Conservation (phyloP, 2,797 vertebrate species). For the Sebastes variabilis region DNA sequence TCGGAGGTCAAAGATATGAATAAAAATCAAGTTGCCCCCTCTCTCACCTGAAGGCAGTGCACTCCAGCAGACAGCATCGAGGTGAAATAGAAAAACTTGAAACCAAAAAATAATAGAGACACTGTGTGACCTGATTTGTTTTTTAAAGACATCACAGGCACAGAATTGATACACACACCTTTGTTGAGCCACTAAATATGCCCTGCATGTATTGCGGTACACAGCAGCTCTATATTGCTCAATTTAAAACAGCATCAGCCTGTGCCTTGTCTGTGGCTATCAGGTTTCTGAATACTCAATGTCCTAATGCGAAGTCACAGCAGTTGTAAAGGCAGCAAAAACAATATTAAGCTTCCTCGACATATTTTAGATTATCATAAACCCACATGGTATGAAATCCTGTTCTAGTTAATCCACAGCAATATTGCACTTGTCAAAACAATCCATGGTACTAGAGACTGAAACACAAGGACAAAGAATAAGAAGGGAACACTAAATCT, state of each 20-base stretch:
- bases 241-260: conserved; percentile 6
- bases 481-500: background rate
- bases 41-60: background rate
- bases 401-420: conserved; percentile 58
- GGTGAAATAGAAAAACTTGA: background rate
- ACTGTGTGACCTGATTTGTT: background rate
- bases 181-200: conserved; percentile 6
- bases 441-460: conserved; percentile 22
- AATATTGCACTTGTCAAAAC: conserved; percentile 49
- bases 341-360: conserved; percentile 39
- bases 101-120: background rate
- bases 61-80: background rate
- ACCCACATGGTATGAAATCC: conserved; percentile 37
- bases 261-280: conserved; percentile 11
- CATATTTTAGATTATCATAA: conserved; percentile 59
- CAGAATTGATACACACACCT: background rate
- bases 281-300: conserved; percentile 18
- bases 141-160: background rate
- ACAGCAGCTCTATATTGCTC: background rate
- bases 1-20: conserved; percentile 1
- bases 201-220: background rate
- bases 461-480: conserved; percentile 3
- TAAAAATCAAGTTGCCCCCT: background rate
- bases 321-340: conserved; percentile 38
- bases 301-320: conserved; percentile 18